Evolutionary conservation across 2,113 vertebrate species (phyloP).

Genomic region (Mormoops blainvillei): DNA sequence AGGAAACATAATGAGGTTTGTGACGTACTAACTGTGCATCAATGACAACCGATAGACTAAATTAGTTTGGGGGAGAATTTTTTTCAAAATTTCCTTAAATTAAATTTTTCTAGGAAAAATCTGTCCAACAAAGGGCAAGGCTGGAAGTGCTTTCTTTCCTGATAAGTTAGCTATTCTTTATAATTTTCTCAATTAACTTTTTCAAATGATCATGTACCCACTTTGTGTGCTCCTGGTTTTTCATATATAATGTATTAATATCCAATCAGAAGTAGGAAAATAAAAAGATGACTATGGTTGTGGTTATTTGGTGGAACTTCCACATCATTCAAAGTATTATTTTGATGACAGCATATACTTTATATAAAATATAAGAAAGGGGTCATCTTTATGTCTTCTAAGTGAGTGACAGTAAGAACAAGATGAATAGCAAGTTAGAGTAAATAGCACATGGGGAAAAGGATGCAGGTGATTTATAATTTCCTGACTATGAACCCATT

Average conservation of each 20-base stretch:
- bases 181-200: background rate
- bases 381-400: background rate
- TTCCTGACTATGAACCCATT: background rate
- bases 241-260: background rate
- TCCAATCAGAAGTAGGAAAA: background rate
- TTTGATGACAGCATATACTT: background rate
- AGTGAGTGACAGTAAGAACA: background rate
- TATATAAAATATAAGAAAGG: background rate
- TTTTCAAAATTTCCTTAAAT: background rate
- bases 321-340: background rate
- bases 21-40: background rate
- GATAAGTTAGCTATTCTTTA: background rate
- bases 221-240: background rate
- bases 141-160: background rate
- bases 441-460: too few species aligned
- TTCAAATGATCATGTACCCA: background rate
- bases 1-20: background rate
- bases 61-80: background rate
- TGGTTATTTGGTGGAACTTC: background rate
- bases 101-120: background rate
- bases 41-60: background rate
- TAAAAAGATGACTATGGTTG: background rate
- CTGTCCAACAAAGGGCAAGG: background rate
- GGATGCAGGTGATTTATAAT: background rate
- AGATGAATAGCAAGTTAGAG: background rate